phyloP scores from a whole-genome alignment of 2,888 invertebrate species.

The Drosophila tanythrix region DNA sequence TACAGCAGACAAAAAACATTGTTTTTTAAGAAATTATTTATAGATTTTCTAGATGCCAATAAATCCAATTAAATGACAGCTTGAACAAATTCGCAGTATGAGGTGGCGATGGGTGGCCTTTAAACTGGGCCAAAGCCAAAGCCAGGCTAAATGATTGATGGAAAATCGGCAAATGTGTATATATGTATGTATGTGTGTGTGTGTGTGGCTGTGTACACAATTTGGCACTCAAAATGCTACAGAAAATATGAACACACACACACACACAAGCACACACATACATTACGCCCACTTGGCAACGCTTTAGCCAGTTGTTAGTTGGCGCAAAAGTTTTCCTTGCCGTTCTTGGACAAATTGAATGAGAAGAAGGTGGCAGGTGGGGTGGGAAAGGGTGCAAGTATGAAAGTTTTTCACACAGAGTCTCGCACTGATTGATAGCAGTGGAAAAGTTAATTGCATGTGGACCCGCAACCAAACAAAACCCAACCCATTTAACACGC shows the following conservation, averaged over 20 bases:
- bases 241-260: slow-evolving; percentile 9
- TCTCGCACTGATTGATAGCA: slow-evolving; percentile 65
- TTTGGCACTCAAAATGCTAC: slow-evolving; percentile 57
- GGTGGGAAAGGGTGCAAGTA: slow-evolving; percentile 16
- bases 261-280: slow-evolving; percentile 10
- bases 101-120: slow-evolving; percentile 1
- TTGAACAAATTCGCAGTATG: slow-evolving; percentile 10
- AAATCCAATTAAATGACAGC: slow-evolving; percentile 42
- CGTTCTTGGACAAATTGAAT: slow-evolving; percentile 68
- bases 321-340: slow-evolving; percentile 54
- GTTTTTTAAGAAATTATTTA: slow-evolving; percentile 10
- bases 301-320: slow-evolving; percentile 51
- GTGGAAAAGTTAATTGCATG: slow-evolving; percentile 76
- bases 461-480: slow-evolving; percentile 32
- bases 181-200: slow-evolving; percentile 28
- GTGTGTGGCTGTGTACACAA: slow-evolving; percentile 51
- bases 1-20: not conserved
- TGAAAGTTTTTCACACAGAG: slow-evolving; percentile 49
- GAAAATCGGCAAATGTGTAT: slow-evolving; percentile 40
- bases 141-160: slow-evolving; percentile 71
- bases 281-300: slow-evolving; percentile 56
- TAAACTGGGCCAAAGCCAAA: slow-evolving; percentile 51
- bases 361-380: slow-evolving; percentile 54
- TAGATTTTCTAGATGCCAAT: not conserved
- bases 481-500: not conserved